These are phyloP conservation scores for Ophion slaviceki DNA, from an alignment of 2,888 invertebrate genomes.

Conservation along the genomic window DNA sequence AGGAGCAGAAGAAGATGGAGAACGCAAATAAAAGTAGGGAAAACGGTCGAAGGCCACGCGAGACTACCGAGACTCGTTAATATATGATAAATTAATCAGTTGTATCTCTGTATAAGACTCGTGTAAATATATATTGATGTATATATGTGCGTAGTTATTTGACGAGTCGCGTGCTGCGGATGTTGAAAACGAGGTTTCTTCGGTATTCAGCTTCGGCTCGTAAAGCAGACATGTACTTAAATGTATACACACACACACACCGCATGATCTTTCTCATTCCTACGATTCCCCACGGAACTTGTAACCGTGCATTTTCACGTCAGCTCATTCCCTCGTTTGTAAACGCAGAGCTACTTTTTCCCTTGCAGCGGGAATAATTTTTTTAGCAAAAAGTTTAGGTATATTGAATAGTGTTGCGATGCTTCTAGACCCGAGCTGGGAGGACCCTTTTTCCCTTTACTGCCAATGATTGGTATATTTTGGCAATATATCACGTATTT, in stretches of 20 bases:
- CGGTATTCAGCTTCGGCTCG: neutral
- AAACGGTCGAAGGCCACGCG: conserved; percentile 48
- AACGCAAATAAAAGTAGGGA: conserved; percentile 10
- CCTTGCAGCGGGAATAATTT: no score
- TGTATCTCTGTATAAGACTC: neutral
- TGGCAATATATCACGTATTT: no score
- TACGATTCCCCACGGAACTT: no score
- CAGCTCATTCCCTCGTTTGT: conserved; percentile 17
- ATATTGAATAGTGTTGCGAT: no score
- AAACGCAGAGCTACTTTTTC: no score
- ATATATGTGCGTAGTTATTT: neutral
- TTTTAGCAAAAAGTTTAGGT: no score
- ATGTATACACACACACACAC: neutral
- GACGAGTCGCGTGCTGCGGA: conserved; percentile 13
- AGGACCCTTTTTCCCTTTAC: no score
- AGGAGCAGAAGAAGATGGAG: no score
- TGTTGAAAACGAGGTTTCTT: conserved; percentile 19
- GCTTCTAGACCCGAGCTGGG: no score
- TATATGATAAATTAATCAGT: conserved; percentile 62
- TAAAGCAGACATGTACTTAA: neutral
- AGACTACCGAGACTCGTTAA: conserved; percentile 36
- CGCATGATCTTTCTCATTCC: neutral
- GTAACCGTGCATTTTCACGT: no score
- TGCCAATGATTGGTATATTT: no score
- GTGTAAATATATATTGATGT: neutral